A percentile compares a stretch with the other conserved stretches of the same genome.
Conservation (phyloP, 2,888 invertebrate genomes). For the Amphipyra berbera region DNA sequence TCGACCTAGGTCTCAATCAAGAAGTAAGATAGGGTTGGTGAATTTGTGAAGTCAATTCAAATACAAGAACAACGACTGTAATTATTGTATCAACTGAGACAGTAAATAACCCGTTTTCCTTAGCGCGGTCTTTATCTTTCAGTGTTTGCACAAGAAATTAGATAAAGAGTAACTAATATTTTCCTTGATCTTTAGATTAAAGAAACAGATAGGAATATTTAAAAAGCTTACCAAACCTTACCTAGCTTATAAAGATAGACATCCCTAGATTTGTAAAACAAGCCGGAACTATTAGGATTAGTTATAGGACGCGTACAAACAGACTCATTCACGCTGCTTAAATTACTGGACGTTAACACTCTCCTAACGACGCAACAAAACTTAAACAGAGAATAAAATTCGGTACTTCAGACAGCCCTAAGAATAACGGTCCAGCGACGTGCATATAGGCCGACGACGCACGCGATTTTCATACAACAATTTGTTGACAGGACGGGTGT, state of each 20-base stretch:
- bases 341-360: slow-evolving; percentile 45
- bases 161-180: slow-evolving; percentile 15
- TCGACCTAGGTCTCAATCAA: too few relatives aligned
- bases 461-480: slow-evolving; percentile 29
- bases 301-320: slow-evolving; percentile 35
- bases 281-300: slow-evolving; percentile 31
- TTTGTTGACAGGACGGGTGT: slow-evolving; percentile 53
- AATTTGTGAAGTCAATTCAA: too few relatives aligned
- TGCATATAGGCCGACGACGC: slow-evolving; percentile 38
- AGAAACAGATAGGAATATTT: background rate
- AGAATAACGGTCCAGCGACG: slow-evolving; percentile 48
- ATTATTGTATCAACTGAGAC: slow-evolving; percentile 13
- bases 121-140: slow-evolving; percentile 11
- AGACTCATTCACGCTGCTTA: slow-evolving; percentile 46
- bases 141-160: slow-evolving; percentile 31
- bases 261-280: slow-evolving; percentile 29
- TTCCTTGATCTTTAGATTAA: background rate
- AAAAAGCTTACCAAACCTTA: too few relatives aligned
- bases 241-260: slow-evolving; percentile 11
- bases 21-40: too few relatives aligned
- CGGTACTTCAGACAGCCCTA: slow-evolving; percentile 46
- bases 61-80: slow-evolving; percentile 1
- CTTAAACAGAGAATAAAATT: slow-evolving; percentile 38
- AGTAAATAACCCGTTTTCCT: slow-evolving; percentile 24
- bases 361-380: slow-evolving; percentile 32